A percentile compares a stretch with the other conserved stretches of the same genome.
Evolutionary conservation across 2,888 invertebrate genomes (phyloP).

Genomic region (Parnassius smintheus): DNA sequence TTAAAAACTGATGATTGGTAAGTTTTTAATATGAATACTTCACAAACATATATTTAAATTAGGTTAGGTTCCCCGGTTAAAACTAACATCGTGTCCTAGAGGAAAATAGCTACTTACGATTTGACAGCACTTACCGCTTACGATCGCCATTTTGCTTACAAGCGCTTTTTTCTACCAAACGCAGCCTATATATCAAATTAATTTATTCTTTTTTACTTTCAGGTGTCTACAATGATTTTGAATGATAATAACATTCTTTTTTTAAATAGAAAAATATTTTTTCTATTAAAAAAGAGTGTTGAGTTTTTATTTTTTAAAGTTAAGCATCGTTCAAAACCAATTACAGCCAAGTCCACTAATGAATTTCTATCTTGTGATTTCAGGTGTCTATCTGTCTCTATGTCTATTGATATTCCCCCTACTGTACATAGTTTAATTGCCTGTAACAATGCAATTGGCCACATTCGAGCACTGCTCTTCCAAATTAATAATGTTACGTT

Average conservation of each 20-base stretch:
- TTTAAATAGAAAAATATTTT: background rate
- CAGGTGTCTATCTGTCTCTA: slow-evolving; percentile 62
- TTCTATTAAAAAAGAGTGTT: too few relatives aligned
- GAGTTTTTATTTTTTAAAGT: too few relatives aligned
- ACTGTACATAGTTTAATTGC: slow-evolving; percentile 39
- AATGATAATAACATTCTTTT: slow-evolving; percentile 16
- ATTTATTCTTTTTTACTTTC: slow-evolving; percentile 29
- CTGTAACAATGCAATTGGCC: slow-evolving; percentile 49
- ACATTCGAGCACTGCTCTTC: slow-evolving; percentile 73
- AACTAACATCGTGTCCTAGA: too few relatives aligned
- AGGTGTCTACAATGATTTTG: slow-evolving; percentile 21
- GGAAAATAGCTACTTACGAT: too few relatives aligned
- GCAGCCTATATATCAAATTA: slow-evolving; percentile 8
- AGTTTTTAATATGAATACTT: too few relatives aligned
- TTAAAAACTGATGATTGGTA: too few relatives aligned
- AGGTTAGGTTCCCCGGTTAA: too few relatives aligned
- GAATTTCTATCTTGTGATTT: slow-evolving; percentile 57
- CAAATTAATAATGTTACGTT: slow-evolving; percentile 38
- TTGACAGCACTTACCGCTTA: too few relatives aligned
- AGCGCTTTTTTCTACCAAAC: too few relatives aligned
- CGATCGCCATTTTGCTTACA: too few relatives aligned
- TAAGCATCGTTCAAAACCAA: slow-evolving; percentile 15
- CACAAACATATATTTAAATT: too few relatives aligned
- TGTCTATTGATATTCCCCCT: slow-evolving; percentile 54
- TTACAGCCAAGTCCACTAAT: slow-evolving; percentile 38